These are phyloP conservation scores for Eleutherodactylus coqui DNA, from an alignment of 2,797 vertebrate genomes.

Conservation along the genomic window DNA sequence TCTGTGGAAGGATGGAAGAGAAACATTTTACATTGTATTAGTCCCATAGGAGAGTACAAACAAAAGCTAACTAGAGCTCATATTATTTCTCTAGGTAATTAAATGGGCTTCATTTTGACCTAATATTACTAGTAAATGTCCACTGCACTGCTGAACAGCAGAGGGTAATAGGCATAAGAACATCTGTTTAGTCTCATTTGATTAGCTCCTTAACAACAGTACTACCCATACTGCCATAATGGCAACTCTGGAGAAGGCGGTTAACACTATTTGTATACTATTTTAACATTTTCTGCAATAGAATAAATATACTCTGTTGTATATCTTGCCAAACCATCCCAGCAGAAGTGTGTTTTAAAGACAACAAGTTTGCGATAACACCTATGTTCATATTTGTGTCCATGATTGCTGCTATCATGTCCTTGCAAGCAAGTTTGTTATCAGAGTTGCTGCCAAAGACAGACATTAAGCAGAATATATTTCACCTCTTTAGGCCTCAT, in stretches of 20 bases:
- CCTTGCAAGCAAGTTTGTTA: not conserved
- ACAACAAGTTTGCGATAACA: too few species aligned
- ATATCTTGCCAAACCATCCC: not conserved
- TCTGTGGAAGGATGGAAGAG: not conserved
- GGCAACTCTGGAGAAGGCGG: not conserved
- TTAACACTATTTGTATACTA: not conserved
- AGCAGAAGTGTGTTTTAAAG: not conserved
- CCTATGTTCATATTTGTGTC: not conserved
- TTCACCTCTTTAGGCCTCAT: not conserved
- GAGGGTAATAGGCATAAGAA: not conserved
- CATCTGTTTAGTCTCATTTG: not conserved
- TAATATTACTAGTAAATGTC: not conserved
- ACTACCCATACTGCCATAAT: not conserved
- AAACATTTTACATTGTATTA: not conserved
- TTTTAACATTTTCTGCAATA: not conserved
- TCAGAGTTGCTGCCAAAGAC: not conserved
- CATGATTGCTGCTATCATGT: not conserved
- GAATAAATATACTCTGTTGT: not conserved
- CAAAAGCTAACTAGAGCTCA: not conserved
- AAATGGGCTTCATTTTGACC: not conserved
- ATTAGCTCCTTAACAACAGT: not conserved
- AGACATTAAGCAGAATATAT: not conserved
- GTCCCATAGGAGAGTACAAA: not conserved
- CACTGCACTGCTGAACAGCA: not conserved
- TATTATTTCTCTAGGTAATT: not conserved